Evolutionary conservation across 2,888 invertebrate species (phyloP).

Genomic region (Phaedon cochleariae): DNA sequence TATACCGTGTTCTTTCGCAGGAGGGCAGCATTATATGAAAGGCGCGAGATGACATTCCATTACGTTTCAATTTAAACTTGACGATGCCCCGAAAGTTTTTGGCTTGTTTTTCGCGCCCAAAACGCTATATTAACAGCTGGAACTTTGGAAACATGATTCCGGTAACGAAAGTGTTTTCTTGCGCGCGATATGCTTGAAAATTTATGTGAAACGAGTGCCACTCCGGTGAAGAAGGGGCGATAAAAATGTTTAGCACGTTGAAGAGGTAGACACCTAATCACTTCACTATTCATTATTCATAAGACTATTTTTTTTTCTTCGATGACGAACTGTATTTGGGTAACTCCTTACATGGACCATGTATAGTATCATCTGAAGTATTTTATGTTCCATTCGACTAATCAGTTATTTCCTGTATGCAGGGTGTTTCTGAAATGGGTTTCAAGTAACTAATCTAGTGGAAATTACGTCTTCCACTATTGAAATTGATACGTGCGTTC

Average conservation of each 20-base stretch:
- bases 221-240: constrained; percentile 16
- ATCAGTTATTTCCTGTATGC: too few species aligned
- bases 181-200: constrained; percentile 14
- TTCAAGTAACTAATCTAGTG: too few species aligned
- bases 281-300: constrained; percentile 25
- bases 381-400: not conserved
- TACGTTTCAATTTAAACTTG: constrained; percentile 42
- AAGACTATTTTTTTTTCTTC: not conserved
- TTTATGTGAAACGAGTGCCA: constrained; percentile 23
- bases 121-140: constrained; percentile 32
- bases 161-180: constrained; percentile 34
- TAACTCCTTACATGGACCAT: constrained; percentile 37
- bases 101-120: constrained; percentile 37
- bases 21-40: constrained; percentile 27
- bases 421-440: too few species aligned
- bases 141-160: constrained; percentile 31
- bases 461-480: too few species aligned
- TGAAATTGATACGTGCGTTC: too few species aligned
- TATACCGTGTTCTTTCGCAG: constrained; percentile 33
- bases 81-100: constrained; percentile 38
- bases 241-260: constrained; percentile 20
- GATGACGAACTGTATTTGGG: constrained; percentile 31
- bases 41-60: constrained; percentile 39
- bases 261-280: constrained; percentile 26
- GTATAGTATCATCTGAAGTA: constrained; percentile 10